Conservation (phyloP, 2,888 invertebrate species). For the Diaphora mendica region DNA sequence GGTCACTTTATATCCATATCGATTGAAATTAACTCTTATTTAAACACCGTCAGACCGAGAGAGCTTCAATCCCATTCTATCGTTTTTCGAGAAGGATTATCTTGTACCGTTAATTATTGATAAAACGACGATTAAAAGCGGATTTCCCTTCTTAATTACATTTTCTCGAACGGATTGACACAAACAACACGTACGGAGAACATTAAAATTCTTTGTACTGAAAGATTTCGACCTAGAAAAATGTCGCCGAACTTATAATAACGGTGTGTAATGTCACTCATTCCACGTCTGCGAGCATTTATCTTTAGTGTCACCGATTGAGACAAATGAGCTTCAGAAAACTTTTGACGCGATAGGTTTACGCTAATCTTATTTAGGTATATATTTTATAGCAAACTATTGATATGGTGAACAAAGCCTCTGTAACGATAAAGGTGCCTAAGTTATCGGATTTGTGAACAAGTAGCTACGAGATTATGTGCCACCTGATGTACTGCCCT, state of each 20-base stretch:
- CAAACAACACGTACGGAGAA: slow-evolving; percentile 17
- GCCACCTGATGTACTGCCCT: background rate
- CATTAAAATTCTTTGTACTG: slow-evolving; percentile 14
- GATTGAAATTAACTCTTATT: background rate
- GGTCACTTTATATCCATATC: background rate
- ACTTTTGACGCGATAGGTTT: background rate
- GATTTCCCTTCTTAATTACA: background rate
- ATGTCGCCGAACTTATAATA: slow-evolving; percentile 44
- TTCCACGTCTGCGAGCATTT: slow-evolving; percentile 27
- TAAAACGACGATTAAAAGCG: background rate
- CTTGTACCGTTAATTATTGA: background rate
- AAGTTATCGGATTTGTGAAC: background rate
- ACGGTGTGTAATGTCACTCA: slow-evolving; percentile 20
- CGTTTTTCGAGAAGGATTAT: background rate
- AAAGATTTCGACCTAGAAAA: slow-evolving; percentile 36
- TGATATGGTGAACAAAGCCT: background rate
- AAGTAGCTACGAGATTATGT: background rate
- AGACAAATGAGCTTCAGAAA: slow-evolving; percentile 1
- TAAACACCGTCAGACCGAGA: background rate
- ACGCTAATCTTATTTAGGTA: background rate
- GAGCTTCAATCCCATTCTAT: background rate
- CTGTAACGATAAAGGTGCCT: background rate
- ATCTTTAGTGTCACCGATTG: slow-evolving; percentile 6
- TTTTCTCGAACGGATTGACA: slow-evolving; percentile 7
- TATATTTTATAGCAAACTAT: background rate